Evolutionary conservation across 2,113 vertebrate species (phyloP), one percentile per base, ranked within the genome.

Genomic region (Brevimyrus niger): DNA sequence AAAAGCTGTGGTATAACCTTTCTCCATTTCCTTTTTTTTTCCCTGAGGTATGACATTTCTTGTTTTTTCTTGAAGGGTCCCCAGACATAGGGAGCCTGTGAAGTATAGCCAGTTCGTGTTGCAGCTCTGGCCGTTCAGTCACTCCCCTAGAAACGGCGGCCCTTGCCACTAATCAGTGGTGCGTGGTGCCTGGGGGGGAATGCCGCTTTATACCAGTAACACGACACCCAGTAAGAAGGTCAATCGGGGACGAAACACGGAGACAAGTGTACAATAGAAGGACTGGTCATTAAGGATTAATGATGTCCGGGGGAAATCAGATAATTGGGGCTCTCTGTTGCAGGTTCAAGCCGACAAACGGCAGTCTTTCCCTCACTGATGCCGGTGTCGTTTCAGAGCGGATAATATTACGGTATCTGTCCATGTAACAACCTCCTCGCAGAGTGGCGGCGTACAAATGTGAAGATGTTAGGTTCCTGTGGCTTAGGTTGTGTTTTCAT

Each of bases 291-390:
- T 46, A 21, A 1, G 51, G 38, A 47, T n/a, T 80, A 90, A 85
- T 88, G 87, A 88, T 61, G 91, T 90, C 82, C 82, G 53, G 4
- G 17, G 55, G 31, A 90, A 44, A 53, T 50, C 51, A 58, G 17
- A n/a, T 93, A 92, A 94, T 92, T 92, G 93, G 89, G 89, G 83
- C 82, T 89, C 91, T 84, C 90, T 91, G 8, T 19, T 47, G 23
- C 35, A 21, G 82, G 42, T 42, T 46, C 47, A 84, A 47, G 82
- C 82, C 1, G 0, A 47, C 73, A 80, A 42, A 42, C 1, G 4
- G 73, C 31, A 42, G 42, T 42, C 35, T 80, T 38, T 42, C 27
- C 73, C 35, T 80, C 10, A 19, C 13, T 80, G 73, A 80, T 42
- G 17, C 35, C 4, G 21, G 38, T n/a, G 19, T 10, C 44, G 9